Evolutionary conservation across 2,888 invertebrate genomes (phyloP), one percentile per base, ranked within the genome.

Genomic region (Oxyscelio sp.): DNA sequence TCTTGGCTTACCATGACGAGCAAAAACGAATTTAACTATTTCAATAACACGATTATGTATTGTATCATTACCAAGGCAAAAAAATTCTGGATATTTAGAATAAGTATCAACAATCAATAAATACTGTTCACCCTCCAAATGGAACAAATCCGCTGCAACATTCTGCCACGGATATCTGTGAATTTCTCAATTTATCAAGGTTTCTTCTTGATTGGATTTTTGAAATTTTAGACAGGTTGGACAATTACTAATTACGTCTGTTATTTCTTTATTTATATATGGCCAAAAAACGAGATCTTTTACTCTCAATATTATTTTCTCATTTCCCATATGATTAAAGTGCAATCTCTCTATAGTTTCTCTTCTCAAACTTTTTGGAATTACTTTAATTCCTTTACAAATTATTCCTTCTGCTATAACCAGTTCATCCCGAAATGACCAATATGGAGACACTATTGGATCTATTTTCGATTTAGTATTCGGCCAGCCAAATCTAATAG

Each of bases 61-160:
- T 11, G 80, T 85, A 38, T 73, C 68, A 13, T 66, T 31, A 4
- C 68, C 68, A 24, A 89, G 40, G 45, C 54, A 48, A 11, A 65
- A 59, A 17, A 87, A 50, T 86, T 90, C 89, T 8, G 85, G 85
- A 87, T 71, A 90, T 77, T 87, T 90, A 2, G 87, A 87, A 78
- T 85, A 90, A 8, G 58, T 68, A 75, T 89, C 88, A 9, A 87
- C 87, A 40, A 90, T 66, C 31, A 90, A 54, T n/a, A 90, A 59
- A 59, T 85, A 89, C 31, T 74, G 50, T 38, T 79, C 68, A 9
- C 66, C 82, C 15, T 86, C 48, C 8, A 86, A 68, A 50, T 88
- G 68, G 78, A 88, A 89, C 15, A 90, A 24, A 73, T 89, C 88
- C 13, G 81, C 78, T 8, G 84, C 85, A 31, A 88, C 24, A 48